These are phyloP conservation scores for Chionis minor DNA, from an alignment of 2,113 vertebrate species.

Conservation along the genomic window DNA sequence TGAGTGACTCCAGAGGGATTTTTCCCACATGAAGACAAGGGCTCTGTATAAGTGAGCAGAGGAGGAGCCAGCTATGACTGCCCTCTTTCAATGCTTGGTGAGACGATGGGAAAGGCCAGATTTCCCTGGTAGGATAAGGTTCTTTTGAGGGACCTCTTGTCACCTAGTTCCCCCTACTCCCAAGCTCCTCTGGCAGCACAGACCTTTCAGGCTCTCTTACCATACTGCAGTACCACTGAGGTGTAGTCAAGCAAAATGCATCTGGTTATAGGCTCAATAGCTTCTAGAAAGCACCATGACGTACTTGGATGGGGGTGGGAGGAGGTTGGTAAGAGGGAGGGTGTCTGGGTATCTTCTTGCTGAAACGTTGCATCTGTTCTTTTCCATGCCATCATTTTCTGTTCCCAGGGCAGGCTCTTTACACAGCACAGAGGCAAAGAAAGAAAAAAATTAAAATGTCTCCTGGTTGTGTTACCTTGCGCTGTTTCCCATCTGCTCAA, in stretches of 20 bases:
- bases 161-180: not conserved
- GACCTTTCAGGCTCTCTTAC: not conserved
- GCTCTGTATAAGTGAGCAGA: not conserved
- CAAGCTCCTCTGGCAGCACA: not conserved
- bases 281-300: not conserved
- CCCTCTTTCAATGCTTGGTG: not conserved
- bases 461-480: not conserved
- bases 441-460: not conserved
- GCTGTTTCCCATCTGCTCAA: not conserved
- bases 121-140: accelerated
- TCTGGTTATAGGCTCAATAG: not conserved
- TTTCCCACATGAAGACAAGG: not conserved
- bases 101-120: not conserved
- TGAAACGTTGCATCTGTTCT: not conserved
- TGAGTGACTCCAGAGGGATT: not conserved
- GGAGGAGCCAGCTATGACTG: not conserved
- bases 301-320: not conserved
- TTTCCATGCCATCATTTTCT: not conserved
- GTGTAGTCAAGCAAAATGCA: not conserved
- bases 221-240: not conserved
- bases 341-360: not conserved
- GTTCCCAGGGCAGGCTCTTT: not conserved
- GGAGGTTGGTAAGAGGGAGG: not conserved
- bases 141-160: not conserved
- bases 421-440: not conserved